Conservation (phyloP, 2,888 invertebrate genomes). For the Oligia fasciuncula region DNA sequence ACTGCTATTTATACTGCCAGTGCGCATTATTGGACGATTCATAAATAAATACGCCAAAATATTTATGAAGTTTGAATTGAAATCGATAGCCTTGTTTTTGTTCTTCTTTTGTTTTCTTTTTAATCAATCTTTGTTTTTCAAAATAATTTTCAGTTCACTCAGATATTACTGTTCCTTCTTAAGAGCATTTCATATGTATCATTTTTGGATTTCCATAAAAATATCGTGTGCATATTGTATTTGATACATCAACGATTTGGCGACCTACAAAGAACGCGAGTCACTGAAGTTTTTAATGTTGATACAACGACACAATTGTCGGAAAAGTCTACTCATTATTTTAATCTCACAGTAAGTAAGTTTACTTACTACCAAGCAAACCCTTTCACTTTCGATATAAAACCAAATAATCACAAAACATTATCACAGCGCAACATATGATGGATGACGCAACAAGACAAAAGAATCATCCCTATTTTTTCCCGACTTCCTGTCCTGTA, state of each 20-base stretch:
- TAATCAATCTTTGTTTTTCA: not conserved
- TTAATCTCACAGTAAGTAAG: not conserved
- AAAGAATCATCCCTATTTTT: constrained; percentile 76
- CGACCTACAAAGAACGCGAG: too few species aligned
- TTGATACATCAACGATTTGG: not conserved
- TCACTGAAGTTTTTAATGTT: not conserved
- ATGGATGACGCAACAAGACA: constrained; percentile 77
- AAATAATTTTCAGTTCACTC: not conserved
- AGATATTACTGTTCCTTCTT: not conserved
- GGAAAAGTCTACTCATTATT: not conserved
- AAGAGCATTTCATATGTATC: not conserved
- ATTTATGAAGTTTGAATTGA: constrained; percentile 48
- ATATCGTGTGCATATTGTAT: not conserved
- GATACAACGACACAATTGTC: not conserved
- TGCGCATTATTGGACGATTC: constrained; percentile 41
- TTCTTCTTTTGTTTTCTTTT: constrained; percentile 6
- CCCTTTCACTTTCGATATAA: constrained; percentile 48
- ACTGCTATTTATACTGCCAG: constrained; percentile 51
- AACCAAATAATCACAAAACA: constrained; percentile 52
- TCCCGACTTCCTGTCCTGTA: constrained; percentile 73
- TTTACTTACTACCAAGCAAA: not conserved
- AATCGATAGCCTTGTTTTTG: constrained; percentile 20
- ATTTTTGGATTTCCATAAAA: not conserved
- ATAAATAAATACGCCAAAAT: constrained; percentile 55
- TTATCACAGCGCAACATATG: constrained; percentile 63